These are phyloP conservation scores for Mobula birostris DNA, from an alignment of 2,113 vertebrate species.

Conservation along the genomic window DNA sequence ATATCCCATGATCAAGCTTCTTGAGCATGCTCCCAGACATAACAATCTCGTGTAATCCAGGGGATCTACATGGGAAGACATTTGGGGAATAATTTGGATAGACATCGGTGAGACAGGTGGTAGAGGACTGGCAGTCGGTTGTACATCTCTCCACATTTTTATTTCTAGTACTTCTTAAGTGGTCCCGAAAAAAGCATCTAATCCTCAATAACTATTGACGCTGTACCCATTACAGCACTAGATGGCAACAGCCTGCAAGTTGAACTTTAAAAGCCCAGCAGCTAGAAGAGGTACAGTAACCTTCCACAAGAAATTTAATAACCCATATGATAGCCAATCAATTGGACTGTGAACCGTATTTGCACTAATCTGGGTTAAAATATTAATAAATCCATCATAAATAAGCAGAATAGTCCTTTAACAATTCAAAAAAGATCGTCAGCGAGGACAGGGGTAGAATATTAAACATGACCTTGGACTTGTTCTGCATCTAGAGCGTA, in stretches of 20 bases:
- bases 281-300: background rate
- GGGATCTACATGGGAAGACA: too few relatives aligned
- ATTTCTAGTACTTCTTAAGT: too few relatives aligned
- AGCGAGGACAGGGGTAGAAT: background rate
- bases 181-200: too few relatives aligned
- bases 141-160: too few relatives aligned
- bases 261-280: background rate
- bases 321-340: background rate
- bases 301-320: too few relatives aligned
- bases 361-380: background rate
- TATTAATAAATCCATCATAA: background rate
- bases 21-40: too few relatives aligned
- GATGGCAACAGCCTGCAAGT: background rate
- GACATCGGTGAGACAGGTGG: too few relatives aligned
- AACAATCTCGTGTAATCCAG: too few relatives aligned
- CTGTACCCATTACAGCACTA: background rate
- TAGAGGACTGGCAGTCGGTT: too few relatives aligned
- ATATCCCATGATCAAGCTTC: too few relatives aligned
- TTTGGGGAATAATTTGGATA: too few relatives aligned
- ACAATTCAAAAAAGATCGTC: background rate
- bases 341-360: too few relatives aligned
- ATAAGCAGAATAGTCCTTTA: background rate
- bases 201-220: background rate
- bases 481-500: background rate
- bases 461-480: background rate